Conservation (phyloP, 2,888 invertebrate species). For the Ellobium chinense region DNA sequence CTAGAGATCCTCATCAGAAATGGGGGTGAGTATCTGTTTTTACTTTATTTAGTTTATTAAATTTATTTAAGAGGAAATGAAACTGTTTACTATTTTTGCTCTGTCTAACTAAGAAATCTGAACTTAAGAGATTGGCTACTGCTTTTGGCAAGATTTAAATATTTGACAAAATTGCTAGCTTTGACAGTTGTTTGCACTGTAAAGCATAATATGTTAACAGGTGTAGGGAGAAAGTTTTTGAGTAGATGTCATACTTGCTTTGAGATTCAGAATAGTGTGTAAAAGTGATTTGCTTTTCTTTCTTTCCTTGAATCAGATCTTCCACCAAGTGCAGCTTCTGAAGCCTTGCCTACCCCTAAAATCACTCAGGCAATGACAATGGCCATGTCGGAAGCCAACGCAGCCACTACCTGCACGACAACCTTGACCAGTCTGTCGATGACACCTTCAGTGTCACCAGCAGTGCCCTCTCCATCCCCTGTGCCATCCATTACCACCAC, state of each 20-base stretch:
- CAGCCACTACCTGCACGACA: constrained; percentile 7
- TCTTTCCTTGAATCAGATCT: constrained; percentile 86
- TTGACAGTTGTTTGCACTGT: too few relatives aligned
- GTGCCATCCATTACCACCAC: background rate
- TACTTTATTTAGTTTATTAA: too few relatives aligned
- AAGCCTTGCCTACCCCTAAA: constrained; percentile 83
- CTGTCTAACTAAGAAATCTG: too few relatives aligned
- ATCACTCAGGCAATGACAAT: constrained; percentile 57
- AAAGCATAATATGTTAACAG: too few relatives aligned
- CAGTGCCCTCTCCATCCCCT: background rate
- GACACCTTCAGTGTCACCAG: background rate
- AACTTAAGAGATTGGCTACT: too few relatives aligned
- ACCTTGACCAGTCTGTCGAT: constrained; percentile 9
- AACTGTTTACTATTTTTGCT: too few relatives aligned
- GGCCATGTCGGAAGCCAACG: constrained; percentile 49
- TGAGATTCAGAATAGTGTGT: too few relatives aligned
- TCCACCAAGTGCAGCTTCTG: constrained; percentile 91
- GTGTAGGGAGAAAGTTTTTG: too few relatives aligned
- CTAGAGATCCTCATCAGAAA: constrained; percentile 95
- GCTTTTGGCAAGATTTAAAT: too few relatives aligned
- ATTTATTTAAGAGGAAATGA: too few relatives aligned
- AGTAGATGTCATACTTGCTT: too few relatives aligned
- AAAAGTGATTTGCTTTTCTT: background rate
- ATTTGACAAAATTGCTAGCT: too few relatives aligned
- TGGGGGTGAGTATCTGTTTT: constrained; percentile 81